phyloP scores from a whole-genome alignment of 2,797 vertebrate species.

The Cercopithecus neglectus region DNA sequence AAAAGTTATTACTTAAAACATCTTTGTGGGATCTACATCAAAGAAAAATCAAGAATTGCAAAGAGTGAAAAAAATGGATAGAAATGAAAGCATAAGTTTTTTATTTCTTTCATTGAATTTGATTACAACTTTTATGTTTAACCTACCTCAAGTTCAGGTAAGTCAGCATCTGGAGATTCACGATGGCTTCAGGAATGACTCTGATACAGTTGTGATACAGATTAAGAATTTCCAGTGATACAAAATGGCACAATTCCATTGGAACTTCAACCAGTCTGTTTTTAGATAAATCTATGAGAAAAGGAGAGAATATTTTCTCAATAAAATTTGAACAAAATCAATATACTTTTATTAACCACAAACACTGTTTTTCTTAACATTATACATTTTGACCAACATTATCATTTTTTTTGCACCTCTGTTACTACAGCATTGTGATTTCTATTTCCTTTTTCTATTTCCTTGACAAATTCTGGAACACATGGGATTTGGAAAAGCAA shows the following conservation, averaged over 20 bases:
- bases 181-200: slow-evolving; percentile 92
- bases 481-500: not conserved
- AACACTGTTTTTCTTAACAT: not conserved
- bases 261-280: slow-evolving; percentile 94
- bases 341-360: not conserved
- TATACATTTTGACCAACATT: not conserved
- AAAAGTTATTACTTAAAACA: slow-evolving; percentile 1
- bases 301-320: slow-evolving; percentile 57
- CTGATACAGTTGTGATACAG: slow-evolving; percentile 97
- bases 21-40: not conserved
- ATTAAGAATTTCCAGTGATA: slow-evolving; percentile 94
- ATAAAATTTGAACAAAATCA: not conserved
- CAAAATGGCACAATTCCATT: slow-evolving; percentile 91
- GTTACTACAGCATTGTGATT: not conserved
- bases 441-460: not conserved
- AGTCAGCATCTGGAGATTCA: slow-evolving; percentile 92
- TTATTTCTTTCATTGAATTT: not conserved
- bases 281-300: slow-evolving; percentile 92
- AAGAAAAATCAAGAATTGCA: not conserved
- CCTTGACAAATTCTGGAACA: not conserved
- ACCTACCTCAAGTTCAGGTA: slow-evolving; percentile 94
- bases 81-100: not conserved
- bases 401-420: not conserved
- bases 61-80: not conserved
- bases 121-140: not conserved